These are phyloP conservation scores for Tolypeutes matacus DNA, from an alignment of 2,797 vertebrate genomes.

Conservation along the genomic window DNA sequence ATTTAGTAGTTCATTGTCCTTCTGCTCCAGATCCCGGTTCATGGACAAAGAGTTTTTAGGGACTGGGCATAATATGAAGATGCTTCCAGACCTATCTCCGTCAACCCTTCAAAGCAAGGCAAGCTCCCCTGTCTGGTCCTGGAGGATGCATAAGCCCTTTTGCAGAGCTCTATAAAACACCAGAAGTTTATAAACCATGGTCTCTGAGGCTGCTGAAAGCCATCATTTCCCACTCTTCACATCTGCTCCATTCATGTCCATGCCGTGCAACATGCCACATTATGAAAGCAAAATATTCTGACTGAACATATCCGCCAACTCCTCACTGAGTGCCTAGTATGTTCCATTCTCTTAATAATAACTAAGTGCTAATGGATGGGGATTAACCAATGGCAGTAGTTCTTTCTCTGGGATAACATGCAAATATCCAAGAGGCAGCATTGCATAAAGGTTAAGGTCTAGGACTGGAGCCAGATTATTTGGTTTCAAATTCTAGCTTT, in stretches of 20 bases:
- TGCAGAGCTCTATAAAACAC: not conserved
- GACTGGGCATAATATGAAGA: not conserved
- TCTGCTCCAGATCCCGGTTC: not conserved
- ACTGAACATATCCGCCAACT: too few species aligned
- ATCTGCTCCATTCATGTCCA: not conserved
- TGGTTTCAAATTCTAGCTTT: not conserved
- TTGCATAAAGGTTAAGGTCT: not conserved
- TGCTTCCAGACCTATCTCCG: fast-evolving
- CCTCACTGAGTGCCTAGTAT: not conserved
- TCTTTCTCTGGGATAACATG: not conserved
- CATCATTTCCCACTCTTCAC: not conserved
- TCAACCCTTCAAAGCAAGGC: not conserved
- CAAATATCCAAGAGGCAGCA: not conserved
- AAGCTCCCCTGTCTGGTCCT: not conserved
- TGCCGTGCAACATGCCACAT: not conserved
- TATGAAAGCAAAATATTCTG: fast-evolving
- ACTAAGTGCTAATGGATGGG: not conserved
- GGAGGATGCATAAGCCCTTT: not conserved
- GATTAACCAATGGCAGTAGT: not conserved
- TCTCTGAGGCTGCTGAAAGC: not conserved
- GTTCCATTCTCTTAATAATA: not conserved
- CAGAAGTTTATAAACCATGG: not conserved
- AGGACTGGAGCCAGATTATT: not conserved
- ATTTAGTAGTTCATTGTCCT: not conserved
- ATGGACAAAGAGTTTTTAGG: not conserved